Base-by-base conservation (phyloP, 1,140 invertebrate species). In the Calephelis virginiensis region DNA sequence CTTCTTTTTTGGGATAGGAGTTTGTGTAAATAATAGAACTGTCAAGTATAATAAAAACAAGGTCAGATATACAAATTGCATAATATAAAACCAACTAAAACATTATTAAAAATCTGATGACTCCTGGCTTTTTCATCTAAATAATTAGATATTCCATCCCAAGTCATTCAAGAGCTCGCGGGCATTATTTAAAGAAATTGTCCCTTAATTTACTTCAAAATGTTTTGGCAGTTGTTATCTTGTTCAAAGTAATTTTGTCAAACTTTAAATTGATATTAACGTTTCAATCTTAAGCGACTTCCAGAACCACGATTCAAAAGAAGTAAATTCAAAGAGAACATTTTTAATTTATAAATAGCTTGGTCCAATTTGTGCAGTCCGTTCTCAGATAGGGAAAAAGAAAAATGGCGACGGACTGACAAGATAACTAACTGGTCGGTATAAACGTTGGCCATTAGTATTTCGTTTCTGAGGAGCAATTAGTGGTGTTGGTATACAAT, bases 391-490 rank as follows among this genome's bases (percentile, higher is more conserved):
- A 37, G 28, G 53, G 53, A 56, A 56, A 56, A 56, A 56, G 53
- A 56, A 28, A 56, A 56, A 56, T 56, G 53, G 53, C 53, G 53
- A 56, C 53, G 17, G 53, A 56, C 53, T 56, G 53, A 56, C 53
- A 56, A 56, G 53, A 28, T 56, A 56, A 56, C 53, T 56, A 56
- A 56, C 17, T 56, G 53, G 17, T 17, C 53, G 53, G 53, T 56
- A 56, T 56, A 56, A 56, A 56, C 53, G 53, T 14, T 10, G 28
- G 53, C 53, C 53, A 56, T 56, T 56, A 56, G 53, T 56, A 56
- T 56, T 56, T 56, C 53, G 53, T 56, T 56, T 56, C 53, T 56
- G 53, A 56, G 53, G 17, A 56, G 53, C 53, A 56, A 56, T 56
- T 56, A 56, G 53, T 28, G 53, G 53, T 56, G 53, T 56, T 56